phyloP scores from a whole-genome alignment of 1,140 invertebrate species.

The Neodiprion lecontei region DNA sequence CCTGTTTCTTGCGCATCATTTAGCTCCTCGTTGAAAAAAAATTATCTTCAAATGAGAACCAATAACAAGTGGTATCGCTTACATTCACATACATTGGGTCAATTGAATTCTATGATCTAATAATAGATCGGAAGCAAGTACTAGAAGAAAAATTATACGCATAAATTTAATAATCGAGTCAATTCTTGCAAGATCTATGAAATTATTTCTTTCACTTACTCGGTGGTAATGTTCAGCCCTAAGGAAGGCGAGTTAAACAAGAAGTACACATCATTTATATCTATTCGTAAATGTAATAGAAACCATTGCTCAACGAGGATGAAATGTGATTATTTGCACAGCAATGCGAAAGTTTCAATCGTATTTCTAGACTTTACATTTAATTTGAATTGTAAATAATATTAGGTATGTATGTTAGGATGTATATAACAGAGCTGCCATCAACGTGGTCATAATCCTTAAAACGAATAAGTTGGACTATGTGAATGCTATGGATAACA shows the following conservation, averaged over 20 bases:
- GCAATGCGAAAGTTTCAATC: not conserved
- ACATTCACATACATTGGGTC: too few relatives aligned
- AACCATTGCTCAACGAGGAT: not conserved
- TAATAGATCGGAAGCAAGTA: not conserved
- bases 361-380: not conserved
- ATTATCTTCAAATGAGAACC: not conserved
- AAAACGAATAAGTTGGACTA: not conserved
- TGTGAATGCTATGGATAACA: conserved; percentile 1
- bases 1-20: not conserved
- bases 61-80: too few relatives aligned
- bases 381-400: not conserved
- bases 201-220: not conserved
- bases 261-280: not conserved
- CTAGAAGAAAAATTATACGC: not conserved
- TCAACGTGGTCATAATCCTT: not conserved
- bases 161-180: not conserved
- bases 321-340: not conserved
- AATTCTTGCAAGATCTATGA: not conserved
- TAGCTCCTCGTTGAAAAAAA: not conserved
- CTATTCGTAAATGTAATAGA: not conserved
- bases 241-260: not conserved
- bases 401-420: not conserved
- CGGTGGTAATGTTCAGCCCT: not conserved
- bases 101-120: too few relatives aligned
- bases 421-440: not conserved